phyloP scores from a whole-genome alignment of 1,140 invertebrate species.

The Aphaenogaster floridana region DNA sequence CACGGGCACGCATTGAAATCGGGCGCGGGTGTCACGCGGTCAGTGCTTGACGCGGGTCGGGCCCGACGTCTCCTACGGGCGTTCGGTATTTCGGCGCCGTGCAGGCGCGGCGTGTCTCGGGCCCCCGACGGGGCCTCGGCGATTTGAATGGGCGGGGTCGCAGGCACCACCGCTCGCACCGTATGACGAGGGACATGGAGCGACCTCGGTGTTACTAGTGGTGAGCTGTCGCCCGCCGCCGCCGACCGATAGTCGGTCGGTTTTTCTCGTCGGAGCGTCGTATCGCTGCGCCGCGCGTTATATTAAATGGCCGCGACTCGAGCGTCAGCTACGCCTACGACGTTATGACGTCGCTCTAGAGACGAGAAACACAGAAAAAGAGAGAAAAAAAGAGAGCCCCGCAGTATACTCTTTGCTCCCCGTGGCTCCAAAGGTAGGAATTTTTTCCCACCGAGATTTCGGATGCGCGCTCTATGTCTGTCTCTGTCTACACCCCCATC shows the following conservation, averaged over 20 bases:
- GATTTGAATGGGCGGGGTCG: slow-evolving; percentile 73
- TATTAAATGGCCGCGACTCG: slow-evolving; percentile 46
- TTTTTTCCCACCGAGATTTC: slow-evolving; percentile 72
- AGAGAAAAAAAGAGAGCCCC: background rate
- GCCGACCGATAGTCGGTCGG: slow-evolving; percentile 67
- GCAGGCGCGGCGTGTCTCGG: background rate
- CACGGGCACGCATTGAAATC: slow-evolving; percentile 30
- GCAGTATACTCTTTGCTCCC: slow-evolving; percentile 56
- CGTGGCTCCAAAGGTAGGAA: slow-evolving; percentile 74
- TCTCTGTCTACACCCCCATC: background rate
- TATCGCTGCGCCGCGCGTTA: background rate
- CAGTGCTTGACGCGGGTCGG: slow-evolving; percentile 32
- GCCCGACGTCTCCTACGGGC: background rate
- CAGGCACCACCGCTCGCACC: slow-evolving; percentile 36
- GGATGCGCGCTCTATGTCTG: slow-evolving; percentile 51
- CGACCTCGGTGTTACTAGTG: slow-evolving; percentile 77
- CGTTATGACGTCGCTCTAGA: slow-evolving; percentile 73
- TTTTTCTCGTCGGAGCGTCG: slow-evolving; percentile 60
- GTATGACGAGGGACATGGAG: slow-evolving; percentile 70
- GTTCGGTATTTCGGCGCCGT: slow-evolving; percentile 11
- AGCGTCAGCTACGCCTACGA: slow-evolving; percentile 60
- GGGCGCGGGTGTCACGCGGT: slow-evolving; percentile 42
- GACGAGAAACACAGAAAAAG: slow-evolving; percentile 2
- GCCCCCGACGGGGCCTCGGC: background rate
- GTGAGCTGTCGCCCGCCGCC: slow-evolving; percentile 66